These are phyloP conservation scores for Allacma fusca DNA, from an alignment of 2,888 invertebrate species.

Conservation along the genomic window DNA sequence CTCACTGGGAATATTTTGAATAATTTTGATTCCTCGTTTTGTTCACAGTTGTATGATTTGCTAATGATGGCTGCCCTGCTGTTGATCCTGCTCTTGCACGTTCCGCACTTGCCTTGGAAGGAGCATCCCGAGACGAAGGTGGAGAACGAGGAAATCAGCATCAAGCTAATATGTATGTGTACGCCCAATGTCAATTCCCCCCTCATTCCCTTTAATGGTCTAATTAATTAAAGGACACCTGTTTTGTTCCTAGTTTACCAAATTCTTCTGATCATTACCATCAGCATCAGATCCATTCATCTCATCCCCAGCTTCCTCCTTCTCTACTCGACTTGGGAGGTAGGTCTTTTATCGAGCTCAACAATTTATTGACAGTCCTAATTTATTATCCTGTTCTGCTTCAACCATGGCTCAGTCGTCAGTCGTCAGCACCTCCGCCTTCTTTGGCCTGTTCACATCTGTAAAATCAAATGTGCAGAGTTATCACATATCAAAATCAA, in stretches of 20 bases:
- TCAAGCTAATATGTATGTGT: background rate
- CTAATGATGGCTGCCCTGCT: conserved; percentile 58
- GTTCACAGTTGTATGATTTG: conserved; percentile 58
- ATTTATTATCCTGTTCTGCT: no score
- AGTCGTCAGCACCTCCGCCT: no score
- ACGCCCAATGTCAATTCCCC: background rate
- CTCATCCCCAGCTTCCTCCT: conserved; percentile 60
- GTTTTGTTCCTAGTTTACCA: conserved; percentile 56
- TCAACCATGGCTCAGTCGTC: no score
- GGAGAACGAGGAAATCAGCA: conserved; percentile 33
- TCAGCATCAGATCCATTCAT: conserved; percentile 57
- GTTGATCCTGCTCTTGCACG: conserved; percentile 54
- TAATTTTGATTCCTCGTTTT: no score
- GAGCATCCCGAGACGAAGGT: conserved; percentile 20
- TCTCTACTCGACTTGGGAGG: conserved; percentile 61
- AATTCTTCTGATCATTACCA: conserved; percentile 58
- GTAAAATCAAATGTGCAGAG: no score
- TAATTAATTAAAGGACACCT: conserved; percentile 17
- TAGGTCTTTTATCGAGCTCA: conserved; percentile 38
- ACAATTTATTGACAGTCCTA: background rate
- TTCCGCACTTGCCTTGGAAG: conserved; percentile 55
- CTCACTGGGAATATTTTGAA: no score
- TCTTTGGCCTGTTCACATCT: no score
- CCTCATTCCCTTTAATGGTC: background rate
- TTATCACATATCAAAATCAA: no score